phyloP scores from a whole-genome alignment of 2,113 vertebrate species.

The Xiphias gladius region DNA sequence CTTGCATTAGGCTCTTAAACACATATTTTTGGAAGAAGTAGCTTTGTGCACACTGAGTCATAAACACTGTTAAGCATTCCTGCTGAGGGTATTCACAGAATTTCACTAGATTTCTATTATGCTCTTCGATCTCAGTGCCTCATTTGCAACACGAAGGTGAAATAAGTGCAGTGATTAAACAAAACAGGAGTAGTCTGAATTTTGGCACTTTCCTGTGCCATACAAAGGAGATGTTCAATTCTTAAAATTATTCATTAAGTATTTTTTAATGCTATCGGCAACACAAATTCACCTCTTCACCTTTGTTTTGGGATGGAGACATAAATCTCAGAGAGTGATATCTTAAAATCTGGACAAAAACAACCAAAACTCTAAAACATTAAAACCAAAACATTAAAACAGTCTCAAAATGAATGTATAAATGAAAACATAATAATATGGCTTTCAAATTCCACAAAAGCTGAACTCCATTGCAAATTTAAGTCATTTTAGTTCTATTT shows the following conservation, averaged over 20 bases:
- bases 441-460: no score
- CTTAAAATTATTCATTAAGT: no score
- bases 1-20: neutral
- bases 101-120: slow-evolving; percentile 22
- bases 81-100: neutral
- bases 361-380: neutral
- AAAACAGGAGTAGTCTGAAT: neutral
- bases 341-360: neutral
- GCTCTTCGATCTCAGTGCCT: neutral
- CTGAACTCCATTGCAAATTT: no score
- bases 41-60: neutral
- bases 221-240: no score
- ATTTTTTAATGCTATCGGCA: no score
- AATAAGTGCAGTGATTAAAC: neutral
- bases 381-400: neutral
- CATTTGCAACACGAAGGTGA: neutral
- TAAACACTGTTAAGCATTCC: neutral
- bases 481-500: no score
- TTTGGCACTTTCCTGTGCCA: no score
- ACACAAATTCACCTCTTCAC: no score
- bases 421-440: no score
- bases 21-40: slow-evolving; percentile 5
- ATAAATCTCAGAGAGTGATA: neutral
- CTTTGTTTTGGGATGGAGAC: neutral
- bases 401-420: neutral